These are phyloP conservation scores for Proctacanthus coquilletti DNA, from an alignment of 1,140 invertebrate genomes.

Conservation along the genomic window DNA sequence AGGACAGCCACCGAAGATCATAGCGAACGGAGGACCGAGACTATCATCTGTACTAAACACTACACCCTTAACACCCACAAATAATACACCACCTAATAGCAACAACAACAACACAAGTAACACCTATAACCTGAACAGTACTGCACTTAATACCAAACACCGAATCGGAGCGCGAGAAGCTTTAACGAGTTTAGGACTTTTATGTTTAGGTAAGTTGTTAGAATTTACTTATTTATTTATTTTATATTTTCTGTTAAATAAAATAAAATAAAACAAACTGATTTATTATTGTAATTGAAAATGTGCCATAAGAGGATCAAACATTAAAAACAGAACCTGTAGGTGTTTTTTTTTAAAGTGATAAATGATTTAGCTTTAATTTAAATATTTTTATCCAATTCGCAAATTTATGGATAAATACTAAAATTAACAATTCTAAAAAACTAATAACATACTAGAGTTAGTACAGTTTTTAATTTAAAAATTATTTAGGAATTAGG, in stretches of 20 bases:
- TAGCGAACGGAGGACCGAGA: slow-evolving; percentile 15
- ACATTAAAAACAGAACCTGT: no score
- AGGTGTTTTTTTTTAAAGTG: no score
- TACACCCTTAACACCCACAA: slow-evolving; percentile 6
- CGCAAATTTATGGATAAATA: no score
- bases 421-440: no score
- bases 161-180: slow-evolving; percentile 41
- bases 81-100: background rate
- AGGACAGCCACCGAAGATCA: slow-evolving; percentile 10
- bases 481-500: no score
- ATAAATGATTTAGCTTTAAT: background rate
- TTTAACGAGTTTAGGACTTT: slow-evolving; percentile 67
- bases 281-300: background rate
- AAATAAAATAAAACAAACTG: background rate
- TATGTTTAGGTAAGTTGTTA: slow-evolving; percentile 44
- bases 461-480: no score
- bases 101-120: slow-evolving; percentile 3
- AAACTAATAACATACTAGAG: no score
- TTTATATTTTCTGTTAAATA: slow-evolving; percentile 4
- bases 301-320: background rate
- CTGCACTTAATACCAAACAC: slow-evolving; percentile 12
- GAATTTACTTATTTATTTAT: background rate
- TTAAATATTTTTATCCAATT: background rate
- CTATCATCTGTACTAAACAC: slow-evolving; percentile 19
- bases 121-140: slow-evolving; percentile 1